Base-by-base conservation (phyloP, 2,797 vertebrate species). In the Peromyscus aztecus region DNA sequence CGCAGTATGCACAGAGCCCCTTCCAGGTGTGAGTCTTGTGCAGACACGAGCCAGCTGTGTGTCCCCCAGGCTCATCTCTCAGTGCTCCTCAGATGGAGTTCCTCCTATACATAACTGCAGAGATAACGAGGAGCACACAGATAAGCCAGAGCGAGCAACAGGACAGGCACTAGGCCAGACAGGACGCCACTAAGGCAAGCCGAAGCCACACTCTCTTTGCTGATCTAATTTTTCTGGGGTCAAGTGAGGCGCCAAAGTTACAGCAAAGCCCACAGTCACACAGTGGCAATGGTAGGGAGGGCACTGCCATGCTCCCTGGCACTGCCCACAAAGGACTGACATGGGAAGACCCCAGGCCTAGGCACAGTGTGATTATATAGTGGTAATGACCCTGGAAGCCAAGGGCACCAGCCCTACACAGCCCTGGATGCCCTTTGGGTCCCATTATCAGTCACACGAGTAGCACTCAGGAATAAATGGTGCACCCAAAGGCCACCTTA, bases 391-490 rank as follows among this genome's bases (percentile, higher is more conserved):
- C 16, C 31, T 2, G 27, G n/a, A 19, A 17, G 67, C 49, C 49
- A 9, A 29, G n/a, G 81, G 55, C 17, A 21, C 27, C 40, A 2
- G 75, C 55, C 34, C 57, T 0, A 2, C 34, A 0, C 0, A 46
- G 43, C 14, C 75, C 65, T 24, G 17, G 46, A 12, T 24, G 55
- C 94, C 95, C 92, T 96, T 65, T 73, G 94, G 75, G 82, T n/a
- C 59, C 43, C 27, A n/a, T 78, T 69, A 92, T 86, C 76, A 90
- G 89, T 81, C 92, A 94, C 81, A 27, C 0, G 3, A 81, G 71
- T 4, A 19, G 93, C 67, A 61, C 57, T 90, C 23, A 57, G 63
- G 59, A 75, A 65, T 5, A 43, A 84, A 65, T n/a, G 1, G 24
- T n/a, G 93, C 23, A 82, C 88, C 55, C 14, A 19, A 11, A 63